Evolutionary conservation across 2,888 invertebrate species (phyloP).

Genomic region (Cryptocheilus praepositus): DNA sequence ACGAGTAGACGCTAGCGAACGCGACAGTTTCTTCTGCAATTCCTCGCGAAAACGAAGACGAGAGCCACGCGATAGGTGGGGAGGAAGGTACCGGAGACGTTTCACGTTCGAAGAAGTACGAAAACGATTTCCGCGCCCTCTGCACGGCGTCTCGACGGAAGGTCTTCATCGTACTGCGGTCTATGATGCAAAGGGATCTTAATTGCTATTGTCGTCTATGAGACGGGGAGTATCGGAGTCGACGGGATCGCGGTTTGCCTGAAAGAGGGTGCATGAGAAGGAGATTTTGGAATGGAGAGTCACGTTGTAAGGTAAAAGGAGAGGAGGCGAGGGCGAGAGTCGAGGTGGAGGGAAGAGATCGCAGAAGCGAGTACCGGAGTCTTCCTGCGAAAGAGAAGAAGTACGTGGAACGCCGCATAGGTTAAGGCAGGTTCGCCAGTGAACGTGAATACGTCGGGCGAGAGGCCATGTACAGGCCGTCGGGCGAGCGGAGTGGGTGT

Average conservation of each 20-base stretch:
- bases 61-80: background rate
- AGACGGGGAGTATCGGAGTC: background rate
- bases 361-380: slow-evolving; percentile 21
- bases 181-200: too few species aligned
- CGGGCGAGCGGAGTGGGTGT: too few species aligned
- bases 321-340: slow-evolving; percentile 14
- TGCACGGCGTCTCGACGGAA: too few species aligned
- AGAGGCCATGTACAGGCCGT: too few species aligned
- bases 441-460: too few species aligned
- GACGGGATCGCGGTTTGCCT: background rate
- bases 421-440: slow-evolving; percentile 19
- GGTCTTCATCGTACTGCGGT: too few species aligned
- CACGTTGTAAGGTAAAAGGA: background rate
- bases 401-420: slow-evolving; percentile 26
- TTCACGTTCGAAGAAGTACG: too few species aligned
- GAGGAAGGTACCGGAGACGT: too few species aligned
- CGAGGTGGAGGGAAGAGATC: slow-evolving; percentile 7
- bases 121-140: too few species aligned
- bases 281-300: background rate
- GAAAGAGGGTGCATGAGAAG: background rate
- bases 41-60: slow-evolving; percentile 8
- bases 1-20: slow-evolving; percentile 44
- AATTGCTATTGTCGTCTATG: too few species aligned
- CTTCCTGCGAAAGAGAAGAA: slow-evolving; percentile 23
- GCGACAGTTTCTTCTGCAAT: slow-evolving; percentile 31